phyloP scores from a whole-genome alignment of 2,888 invertebrate genomes.

The Lacanobia wlatinum region DNA sequence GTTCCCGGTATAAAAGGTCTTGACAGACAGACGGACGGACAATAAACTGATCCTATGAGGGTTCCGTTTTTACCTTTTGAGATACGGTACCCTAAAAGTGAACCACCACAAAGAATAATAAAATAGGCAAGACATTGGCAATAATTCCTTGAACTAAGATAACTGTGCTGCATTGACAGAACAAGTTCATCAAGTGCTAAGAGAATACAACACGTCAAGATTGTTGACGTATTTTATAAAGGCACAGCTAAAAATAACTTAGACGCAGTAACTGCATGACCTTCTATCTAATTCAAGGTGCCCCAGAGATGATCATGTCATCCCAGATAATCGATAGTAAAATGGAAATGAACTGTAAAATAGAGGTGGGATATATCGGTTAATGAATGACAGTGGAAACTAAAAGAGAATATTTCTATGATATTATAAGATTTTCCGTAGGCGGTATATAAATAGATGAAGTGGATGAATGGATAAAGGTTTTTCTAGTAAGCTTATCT shows the following conservation, averaged over 20 bases:
- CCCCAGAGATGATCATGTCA: constrained; percentile 16
- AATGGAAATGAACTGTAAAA: constrained; percentile 41
- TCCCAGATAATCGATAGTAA: constrained; percentile 34
- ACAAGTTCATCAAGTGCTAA: not conserved
- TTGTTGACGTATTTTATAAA: constrained; percentile 17
- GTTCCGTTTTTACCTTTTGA: too few relatives aligned
- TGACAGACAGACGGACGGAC: too few relatives aligned
- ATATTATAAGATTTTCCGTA: not conserved
- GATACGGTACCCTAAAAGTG: not conserved
- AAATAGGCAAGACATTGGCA: not conserved
- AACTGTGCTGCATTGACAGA: not conserved
- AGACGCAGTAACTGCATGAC: constrained; percentile 33
- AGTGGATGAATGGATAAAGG: not conserved
- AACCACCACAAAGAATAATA: not conserved
- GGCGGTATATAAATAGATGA: not conserved
- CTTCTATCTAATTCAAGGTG: constrained; percentile 53
- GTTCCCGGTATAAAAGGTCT: too few relatives aligned
- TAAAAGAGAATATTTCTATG: constrained; percentile 14
- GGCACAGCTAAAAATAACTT: constrained; percentile 29
- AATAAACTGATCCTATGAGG: too few relatives aligned
- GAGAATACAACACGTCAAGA: not conserved
- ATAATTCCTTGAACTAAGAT: not conserved
- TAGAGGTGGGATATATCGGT: not conserved
- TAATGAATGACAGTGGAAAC: not conserved
- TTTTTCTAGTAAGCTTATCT: not conserved